Conservation (phyloP, 1,140 invertebrate genomes). For the Aphelinus atriplicis region DNA sequence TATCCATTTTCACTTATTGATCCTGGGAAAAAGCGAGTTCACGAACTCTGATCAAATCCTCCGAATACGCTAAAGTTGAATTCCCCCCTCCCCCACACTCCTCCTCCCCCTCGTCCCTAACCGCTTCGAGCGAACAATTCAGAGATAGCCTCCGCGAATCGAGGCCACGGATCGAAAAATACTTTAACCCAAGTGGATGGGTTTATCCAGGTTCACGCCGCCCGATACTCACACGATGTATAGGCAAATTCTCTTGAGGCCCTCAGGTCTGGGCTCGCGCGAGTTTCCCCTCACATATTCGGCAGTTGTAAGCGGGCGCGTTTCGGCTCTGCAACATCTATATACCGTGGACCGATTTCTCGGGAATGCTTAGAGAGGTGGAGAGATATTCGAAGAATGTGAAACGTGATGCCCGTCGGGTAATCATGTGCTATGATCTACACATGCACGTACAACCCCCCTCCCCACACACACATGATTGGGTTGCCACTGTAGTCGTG, state of each 20-base stretch:
- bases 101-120: background rate
- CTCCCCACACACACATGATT: background rate
- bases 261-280: background rate
- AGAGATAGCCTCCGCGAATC: slow-evolving; percentile 4
- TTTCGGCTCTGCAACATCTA: slow-evolving; percentile 12
- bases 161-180: slow-evolving; percentile 12
- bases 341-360: background rate
- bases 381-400: slow-evolving; percentile 24
- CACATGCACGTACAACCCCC: background rate
- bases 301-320: background rate
- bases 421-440: slow-evolving; percentile 23
- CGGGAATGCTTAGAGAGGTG: background rate
- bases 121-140: slow-evolving; percentile 12
- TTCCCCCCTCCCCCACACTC: too few relatives aligned
- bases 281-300: too few relatives aligned
- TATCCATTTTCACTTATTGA: too few relatives aligned
- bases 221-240: background rate
- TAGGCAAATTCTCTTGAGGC: slow-evolving; percentile 18
- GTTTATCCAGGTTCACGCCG: background rate
- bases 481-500: background rate
- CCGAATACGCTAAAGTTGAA: too few relatives aligned
- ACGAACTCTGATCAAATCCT: too few relatives aligned
- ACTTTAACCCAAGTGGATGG: slow-evolving; percentile 16
- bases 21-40: too few relatives aligned
- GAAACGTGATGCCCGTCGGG: slow-evolving; percentile 3